phyloP scores from a whole-genome alignment of 1,140 invertebrate genomes.

The Ridgeia piscesae region DNA sequence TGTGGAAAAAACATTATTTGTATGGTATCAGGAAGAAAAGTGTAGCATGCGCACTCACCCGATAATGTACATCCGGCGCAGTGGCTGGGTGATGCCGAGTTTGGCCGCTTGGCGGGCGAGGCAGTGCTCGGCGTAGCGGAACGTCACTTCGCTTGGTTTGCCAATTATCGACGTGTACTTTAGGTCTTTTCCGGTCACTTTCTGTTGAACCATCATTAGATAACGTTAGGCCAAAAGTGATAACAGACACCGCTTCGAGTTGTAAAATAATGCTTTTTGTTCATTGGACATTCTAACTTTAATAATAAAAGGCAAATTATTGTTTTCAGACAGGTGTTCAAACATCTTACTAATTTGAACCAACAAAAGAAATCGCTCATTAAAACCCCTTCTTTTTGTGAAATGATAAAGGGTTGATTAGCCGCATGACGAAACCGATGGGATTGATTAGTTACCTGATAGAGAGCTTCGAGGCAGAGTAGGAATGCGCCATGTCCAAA shows the following conservation, averaged over 20 bases:
- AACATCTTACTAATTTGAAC: not conserved
- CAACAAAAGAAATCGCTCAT: not conserved
- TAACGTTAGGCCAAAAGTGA: not conserved
- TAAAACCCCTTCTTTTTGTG: not conserved
- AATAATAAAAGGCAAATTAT: not conserved
- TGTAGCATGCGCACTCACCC: conserved; percentile 58
- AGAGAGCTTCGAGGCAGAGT: conserved; percentile 66
- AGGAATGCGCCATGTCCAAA: conserved; percentile 72
- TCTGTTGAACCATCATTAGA: conserved; percentile 43
- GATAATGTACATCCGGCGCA: conserved; percentile 65
- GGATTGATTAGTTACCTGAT: conserved; percentile 54
- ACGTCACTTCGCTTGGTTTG: conserved; percentile 71
- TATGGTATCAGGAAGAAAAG: not conserved
- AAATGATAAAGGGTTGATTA: not conserved
- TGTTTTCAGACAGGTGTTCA: not conserved
- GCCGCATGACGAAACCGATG: not conserved
- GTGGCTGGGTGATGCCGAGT: conserved; percentile 56
- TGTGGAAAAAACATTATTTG: not conserved
- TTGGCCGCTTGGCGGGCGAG: conserved; percentile 62
- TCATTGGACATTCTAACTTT: not conserved
- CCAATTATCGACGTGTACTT: conserved; percentile 67
- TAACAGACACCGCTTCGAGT: not conserved
- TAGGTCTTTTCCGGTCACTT: conserved; percentile 67
- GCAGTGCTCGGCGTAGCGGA: conserved; percentile 66
- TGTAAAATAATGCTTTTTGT: not conserved